Evolutionary conservation across 2,888 invertebrate genomes (phyloP).

Genomic region (Seira sanloemensis): DNA sequence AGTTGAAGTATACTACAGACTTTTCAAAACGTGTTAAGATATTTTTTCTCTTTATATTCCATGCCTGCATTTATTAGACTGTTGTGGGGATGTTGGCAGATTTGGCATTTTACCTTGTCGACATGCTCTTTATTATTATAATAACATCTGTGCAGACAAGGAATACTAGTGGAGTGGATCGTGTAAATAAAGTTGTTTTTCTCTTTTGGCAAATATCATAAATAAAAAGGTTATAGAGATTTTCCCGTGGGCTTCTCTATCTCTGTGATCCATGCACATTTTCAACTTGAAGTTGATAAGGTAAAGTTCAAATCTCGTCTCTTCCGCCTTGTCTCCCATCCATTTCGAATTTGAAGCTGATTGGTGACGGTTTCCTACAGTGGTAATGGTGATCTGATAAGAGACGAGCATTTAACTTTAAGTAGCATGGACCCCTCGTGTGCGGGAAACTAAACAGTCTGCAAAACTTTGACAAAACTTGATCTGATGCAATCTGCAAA

Average conservation of each 20-base stretch:
- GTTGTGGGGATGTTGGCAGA: neutral
- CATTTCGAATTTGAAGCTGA: neutral
- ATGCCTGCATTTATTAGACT: neutral
- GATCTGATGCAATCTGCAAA: neutral
- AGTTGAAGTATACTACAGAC: neutral
- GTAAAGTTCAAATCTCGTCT: neutral
- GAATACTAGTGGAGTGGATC: neutral
- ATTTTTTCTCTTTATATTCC: conserved; percentile 1
- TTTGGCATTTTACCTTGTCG: conserved; percentile 18
- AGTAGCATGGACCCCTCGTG: neutral
- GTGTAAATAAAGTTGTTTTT: neutral
- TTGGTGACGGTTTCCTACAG: too few species aligned
- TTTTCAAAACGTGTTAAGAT: neutral
- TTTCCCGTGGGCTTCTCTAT: too few species aligned
- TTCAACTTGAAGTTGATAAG: neutral
- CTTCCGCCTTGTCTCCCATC: neutral
- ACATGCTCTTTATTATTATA: conserved; percentile 15
- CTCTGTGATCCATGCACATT: too few species aligned
- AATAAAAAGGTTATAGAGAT: too few species aligned
- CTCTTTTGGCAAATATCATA: too few species aligned
- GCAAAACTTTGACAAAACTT: neutral
- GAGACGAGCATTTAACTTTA: neutral
- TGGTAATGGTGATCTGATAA: neutral
- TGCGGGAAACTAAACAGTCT: neutral
- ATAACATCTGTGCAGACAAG: conserved; percentile 14